A percentile compares a stretch with the other conserved stretches of the same genome.
Evolutionary conservation across 2,113 vertebrate species (phyloP).

Genomic region (Mus spicilegus): DNA sequence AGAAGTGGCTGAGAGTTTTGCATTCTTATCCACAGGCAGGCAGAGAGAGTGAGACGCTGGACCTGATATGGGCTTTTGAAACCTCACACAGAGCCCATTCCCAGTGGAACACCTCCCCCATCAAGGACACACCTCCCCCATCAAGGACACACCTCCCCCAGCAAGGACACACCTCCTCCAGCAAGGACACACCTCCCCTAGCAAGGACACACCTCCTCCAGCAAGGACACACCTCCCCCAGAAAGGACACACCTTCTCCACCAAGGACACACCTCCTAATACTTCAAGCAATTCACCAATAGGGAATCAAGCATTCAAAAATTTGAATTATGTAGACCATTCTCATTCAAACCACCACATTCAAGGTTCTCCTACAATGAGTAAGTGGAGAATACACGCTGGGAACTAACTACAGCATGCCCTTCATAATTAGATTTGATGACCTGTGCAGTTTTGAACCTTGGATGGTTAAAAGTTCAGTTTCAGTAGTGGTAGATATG

Average conservation of each 20-base stretch:
- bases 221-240: too few species aligned
- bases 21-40: background rate
- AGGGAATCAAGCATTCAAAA: background rate
- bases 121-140: background rate
- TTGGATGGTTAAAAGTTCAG: background rate
- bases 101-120: background rate
- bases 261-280: background rate
- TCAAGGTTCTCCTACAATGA: background rate
- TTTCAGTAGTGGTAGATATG: background rate
- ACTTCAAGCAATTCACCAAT: background rate
- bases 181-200: background rate
- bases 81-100: background rate
- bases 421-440: background rate
- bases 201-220: too few species aligned
- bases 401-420: background rate
- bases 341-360: background rate
- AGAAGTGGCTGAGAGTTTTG: background rate
- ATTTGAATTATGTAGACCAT: background rate
- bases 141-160: background rate
- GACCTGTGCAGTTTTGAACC: background rate
- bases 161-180: background rate
- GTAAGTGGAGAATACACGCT: background rate
- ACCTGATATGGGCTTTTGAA: background rate
- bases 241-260: too few species aligned
- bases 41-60: background rate